Percentiles rank a stretch among this genome's conserved stretches.
Conservation (phyloP, 2,888 invertebrate species). For the Pyrrhia umbra region DNA sequence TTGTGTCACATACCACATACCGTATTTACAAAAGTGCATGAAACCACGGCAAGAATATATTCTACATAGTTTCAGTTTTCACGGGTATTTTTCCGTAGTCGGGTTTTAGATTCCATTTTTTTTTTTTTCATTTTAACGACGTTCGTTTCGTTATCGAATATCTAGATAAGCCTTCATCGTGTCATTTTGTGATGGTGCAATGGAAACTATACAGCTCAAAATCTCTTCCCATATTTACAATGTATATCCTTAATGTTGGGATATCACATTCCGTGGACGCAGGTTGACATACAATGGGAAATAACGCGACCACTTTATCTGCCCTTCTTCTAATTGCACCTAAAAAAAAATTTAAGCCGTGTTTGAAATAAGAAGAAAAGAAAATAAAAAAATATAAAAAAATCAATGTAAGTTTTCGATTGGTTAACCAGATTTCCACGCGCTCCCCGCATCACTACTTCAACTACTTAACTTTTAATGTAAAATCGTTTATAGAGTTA, state of each 20-base stretch:
- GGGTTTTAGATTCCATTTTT: no score
- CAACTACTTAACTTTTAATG: conserved; percentile 53
- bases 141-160: background rate
- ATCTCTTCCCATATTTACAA: background rate
- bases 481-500: conserved; percentile 55
- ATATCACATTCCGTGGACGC: conserved; percentile 1
- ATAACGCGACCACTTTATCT: no score
- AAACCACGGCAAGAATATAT: no score
- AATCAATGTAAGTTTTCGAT: conserved; percentile 9
- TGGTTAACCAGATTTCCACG: conserved; percentile 23
- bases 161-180: background rate
- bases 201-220: background rate
- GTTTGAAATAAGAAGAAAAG: background rate
- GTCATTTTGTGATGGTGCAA: no score
- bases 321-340: no score
- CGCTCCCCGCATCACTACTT: conserved; percentile 24
- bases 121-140: background rate
- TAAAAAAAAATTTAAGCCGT: no score
- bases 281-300: conserved; percentile 5
- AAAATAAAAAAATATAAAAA: background rate
- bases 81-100: no score
- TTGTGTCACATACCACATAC: no score
- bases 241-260: background rate
- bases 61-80: no score
- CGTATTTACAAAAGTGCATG: no score